Evolutionary conservation across 2,888 invertebrate genomes (phyloP).

Genomic region (Meiosimyza decipiens): DNA sequence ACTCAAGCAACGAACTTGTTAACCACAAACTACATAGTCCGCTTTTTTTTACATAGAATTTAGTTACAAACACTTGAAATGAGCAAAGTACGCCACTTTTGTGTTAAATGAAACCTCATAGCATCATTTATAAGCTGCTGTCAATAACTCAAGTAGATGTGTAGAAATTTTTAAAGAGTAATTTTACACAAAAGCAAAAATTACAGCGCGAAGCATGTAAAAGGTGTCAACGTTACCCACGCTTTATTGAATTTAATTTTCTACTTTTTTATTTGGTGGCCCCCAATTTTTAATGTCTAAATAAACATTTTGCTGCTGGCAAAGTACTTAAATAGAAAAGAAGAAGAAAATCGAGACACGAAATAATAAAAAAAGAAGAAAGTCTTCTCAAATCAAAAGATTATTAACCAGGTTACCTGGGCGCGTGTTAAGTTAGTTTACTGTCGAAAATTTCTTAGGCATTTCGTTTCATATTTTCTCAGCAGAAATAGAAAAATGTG

Average conservation of each 20-base stretch:
- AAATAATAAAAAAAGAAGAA: background rate
- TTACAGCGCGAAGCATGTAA: slow-evolving; percentile 53
- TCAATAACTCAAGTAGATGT: too few relatives aligned
- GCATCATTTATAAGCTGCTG: too few relatives aligned
- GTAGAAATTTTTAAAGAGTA: background rate
- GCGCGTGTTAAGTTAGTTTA: background rate
- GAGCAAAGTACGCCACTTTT: too few relatives aligned
- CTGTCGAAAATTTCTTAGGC: background rate
- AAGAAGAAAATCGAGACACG: background rate
- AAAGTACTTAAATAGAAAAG: background rate
- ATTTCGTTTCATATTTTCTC: background rate
- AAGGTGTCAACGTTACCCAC: slow-evolving; percentile 50
- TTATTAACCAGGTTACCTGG: background rate
- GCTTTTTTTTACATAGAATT: too few relatives aligned
- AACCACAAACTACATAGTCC: too few relatives aligned
- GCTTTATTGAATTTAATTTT: background rate
- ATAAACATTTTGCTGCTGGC: background rate
- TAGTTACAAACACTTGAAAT: too few relatives aligned
- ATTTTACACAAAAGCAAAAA: slow-evolving; percentile 14
- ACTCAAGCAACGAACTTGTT: too few relatives aligned
- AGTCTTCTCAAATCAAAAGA: background rate
- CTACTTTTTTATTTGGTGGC: background rate
- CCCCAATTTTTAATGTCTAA: background rate
- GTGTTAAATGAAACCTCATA: too few relatives aligned
- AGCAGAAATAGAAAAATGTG: background rate